Percentiles rank a stretch among this genome's conserved stretches.
These are phyloP conservation scores for Himalopsyche tibetana DNA, from an alignment of 2,888 invertebrate species.

Conservation along the genomic window DNA sequence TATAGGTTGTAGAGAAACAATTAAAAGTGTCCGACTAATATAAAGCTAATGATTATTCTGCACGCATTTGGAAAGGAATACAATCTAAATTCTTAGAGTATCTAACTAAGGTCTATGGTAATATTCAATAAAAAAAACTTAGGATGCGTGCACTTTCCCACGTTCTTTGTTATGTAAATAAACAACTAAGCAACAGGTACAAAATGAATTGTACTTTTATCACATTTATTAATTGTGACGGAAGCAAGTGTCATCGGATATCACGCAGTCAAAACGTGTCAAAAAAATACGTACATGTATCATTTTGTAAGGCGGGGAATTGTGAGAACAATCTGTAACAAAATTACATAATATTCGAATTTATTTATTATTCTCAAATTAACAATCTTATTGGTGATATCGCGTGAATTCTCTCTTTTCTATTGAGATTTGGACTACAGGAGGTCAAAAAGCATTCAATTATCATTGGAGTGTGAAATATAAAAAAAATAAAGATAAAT, in stretches of 20 bases:
- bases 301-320: background rate
- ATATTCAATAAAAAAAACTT: too few relatives aligned
- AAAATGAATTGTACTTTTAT: too few relatives aligned
- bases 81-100: too few relatives aligned
- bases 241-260: background rate
- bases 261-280: background rate
- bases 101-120: too few relatives aligned
- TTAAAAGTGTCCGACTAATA: too few relatives aligned
- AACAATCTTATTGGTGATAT: background rate
- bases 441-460: conserved; percentile 25
- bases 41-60: too few relatives aligned
- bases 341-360: background rate
- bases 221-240: too few relatives aligned
- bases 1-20: too few relatives aligned
- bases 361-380: background rate
- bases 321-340: background rate
- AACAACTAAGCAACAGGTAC: too few relatives aligned
- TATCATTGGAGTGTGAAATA: conserved; percentile 21
- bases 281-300: background rate
- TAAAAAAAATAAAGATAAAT: conserved; percentile 1
- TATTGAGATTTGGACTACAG: background rate
- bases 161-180: too few relatives aligned
- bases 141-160: too few relatives aligned
- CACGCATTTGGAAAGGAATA: too few relatives aligned
- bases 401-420: background rate